phyloP scores from a whole-genome alignment of 2,797 vertebrate species.

The Acropternis orthonyx region DNA sequence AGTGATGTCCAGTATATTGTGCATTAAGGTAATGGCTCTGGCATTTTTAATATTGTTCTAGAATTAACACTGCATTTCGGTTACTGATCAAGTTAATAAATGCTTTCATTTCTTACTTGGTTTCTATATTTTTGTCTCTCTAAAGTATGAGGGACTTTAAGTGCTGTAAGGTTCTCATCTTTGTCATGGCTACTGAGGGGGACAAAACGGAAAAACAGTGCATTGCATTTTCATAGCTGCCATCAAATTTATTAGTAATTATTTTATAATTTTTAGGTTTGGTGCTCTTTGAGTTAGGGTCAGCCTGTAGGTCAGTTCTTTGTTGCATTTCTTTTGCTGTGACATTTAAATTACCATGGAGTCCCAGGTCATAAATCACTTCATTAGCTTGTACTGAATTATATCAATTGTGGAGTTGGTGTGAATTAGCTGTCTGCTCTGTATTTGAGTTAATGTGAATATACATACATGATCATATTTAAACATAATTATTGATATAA shows the following conservation, averaged over 20 bases:
- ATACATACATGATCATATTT: neutral
- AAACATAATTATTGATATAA: neutral
- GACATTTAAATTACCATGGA: neutral
- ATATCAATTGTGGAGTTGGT: neutral
- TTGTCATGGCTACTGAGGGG: neutral
- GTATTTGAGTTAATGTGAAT: neutral
- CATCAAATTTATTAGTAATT: neutral
- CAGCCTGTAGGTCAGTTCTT: neutral
- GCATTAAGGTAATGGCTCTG: constrained; percentile 19
- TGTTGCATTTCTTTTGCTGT: neutral
- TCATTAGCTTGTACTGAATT: neutral
- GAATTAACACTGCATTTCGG: rapidly evolving
- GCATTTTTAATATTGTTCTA: neutral
- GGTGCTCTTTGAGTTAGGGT: neutral
- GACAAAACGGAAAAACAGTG: neutral
- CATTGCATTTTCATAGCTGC: neutral
- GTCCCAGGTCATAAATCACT: neutral
- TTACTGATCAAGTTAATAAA: neutral
- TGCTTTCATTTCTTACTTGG: rapidly evolving
- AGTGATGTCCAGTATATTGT: rapidly evolving
- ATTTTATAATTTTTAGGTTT: neutral
- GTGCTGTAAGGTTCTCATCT: neutral
- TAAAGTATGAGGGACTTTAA: neutral
- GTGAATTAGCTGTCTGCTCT: rapidly evolving
- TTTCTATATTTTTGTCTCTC: neutral